Percentiles rank a stretch among this genome's conserved stretches.
Evolutionary conservation across 2,113 vertebrate species (phyloP).

Genomic region (Leucoraja erinaceus): DNA sequence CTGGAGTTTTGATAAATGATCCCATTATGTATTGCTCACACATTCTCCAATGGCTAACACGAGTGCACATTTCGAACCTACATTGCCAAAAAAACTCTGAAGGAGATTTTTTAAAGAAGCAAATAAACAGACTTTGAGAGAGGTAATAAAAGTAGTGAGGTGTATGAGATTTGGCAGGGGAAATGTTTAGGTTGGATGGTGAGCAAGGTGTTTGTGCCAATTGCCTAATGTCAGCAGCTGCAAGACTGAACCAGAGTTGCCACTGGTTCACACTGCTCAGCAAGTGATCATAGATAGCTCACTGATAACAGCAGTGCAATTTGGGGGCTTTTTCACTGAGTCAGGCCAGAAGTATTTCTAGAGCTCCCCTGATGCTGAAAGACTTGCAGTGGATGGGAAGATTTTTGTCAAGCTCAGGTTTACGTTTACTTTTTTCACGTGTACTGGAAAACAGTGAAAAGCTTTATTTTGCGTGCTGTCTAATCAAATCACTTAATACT

Average conservation of each 20-base stretch:
- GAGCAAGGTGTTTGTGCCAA: neutral
- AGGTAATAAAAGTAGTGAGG: neutral
- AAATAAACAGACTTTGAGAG: conserved; percentile 16
- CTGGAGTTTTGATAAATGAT: conserved; percentile 8
- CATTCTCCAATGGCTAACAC: neutral
- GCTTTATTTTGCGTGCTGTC: no score
- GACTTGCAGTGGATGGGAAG: neutral
- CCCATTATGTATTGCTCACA: neutral
- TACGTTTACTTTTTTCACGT: no score
- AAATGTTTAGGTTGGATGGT: neutral
- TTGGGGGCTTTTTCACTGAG: neutral
- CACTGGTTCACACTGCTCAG: neutral
- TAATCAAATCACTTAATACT: no score
- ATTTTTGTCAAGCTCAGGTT: neutral
- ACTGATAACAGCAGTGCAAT: neutral
- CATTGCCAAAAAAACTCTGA: neutral
- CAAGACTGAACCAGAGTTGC: neutral
- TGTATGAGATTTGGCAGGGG: no score
- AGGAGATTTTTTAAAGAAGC: neutral
- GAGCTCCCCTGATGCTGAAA: neutral
- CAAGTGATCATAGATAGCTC: neutral
- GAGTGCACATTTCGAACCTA: neutral
- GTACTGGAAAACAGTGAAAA: no score
- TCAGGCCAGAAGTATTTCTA: neutral
- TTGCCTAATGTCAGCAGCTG: neutral